phyloP scores from a whole-genome alignment of 2,888 invertebrate genomes.

The Cryptus viduatorius region DNA sequence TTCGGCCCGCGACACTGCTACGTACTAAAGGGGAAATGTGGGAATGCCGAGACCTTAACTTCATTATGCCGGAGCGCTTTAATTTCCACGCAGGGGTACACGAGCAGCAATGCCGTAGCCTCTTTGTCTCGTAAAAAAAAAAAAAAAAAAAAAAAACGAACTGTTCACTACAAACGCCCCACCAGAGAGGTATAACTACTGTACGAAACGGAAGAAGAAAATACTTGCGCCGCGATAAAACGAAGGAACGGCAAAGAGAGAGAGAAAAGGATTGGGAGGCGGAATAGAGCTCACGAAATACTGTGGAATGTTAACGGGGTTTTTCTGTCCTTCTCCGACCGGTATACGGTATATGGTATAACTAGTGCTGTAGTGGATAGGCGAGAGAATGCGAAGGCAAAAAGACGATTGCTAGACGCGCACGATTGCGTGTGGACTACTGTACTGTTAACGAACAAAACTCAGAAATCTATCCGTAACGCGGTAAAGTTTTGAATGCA shows the following conservation, averaged over 20 bases:
- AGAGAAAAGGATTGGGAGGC: conserved; percentile 31
- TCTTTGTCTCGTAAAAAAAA: conserved; percentile 32
- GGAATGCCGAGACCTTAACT: conserved; percentile 76
- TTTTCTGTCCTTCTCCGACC: neutral
- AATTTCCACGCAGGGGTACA: conserved; percentile 72
- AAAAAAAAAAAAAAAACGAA: conserved; percentile 26
- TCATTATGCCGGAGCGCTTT: conserved; percentile 76
- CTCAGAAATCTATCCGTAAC: neutral
- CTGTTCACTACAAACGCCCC: conserved; percentile 11
- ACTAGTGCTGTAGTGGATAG: neutral
- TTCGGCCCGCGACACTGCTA: conserved; percentile 46
- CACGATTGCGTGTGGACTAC: neutral
- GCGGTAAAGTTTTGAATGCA: conserved; percentile 6
- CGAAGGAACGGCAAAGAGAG: conserved; percentile 17
- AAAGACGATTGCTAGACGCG: conserved; percentile 20
- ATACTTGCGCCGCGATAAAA: conserved; percentile 19
- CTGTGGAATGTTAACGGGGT: conserved; percentile 46
- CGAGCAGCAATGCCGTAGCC: conserved; percentile 19
- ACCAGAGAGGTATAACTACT: conserved; percentile 27
- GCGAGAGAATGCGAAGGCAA: conserved; percentile 24
- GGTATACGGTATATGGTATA: too few relatives aligned
- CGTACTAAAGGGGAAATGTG: conserved; percentile 74
- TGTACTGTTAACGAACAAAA: neutral
- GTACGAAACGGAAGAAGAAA: conserved; percentile 22
- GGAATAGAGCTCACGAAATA: conserved; percentile 39